Percentiles rank a stretch among this genome's conserved stretches.
Evolutionary conservation across 2,113 vertebrate genomes (phyloP).

Genomic region (Amblyopsis rosae): DNA sequence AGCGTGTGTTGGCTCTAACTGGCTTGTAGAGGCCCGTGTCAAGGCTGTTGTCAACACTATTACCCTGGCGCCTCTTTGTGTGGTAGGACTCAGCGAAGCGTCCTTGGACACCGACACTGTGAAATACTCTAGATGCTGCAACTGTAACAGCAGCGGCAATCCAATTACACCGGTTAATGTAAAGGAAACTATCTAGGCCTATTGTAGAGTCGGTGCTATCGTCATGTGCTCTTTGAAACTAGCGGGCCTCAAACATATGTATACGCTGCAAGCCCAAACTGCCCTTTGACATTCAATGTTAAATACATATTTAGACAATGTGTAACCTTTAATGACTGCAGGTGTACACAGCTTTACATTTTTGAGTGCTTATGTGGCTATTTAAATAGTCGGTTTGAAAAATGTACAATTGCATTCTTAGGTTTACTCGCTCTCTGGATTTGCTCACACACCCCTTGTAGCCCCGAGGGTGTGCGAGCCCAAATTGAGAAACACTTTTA

Average conservation of each 20-base stretch:
- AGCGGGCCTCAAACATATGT: no score
- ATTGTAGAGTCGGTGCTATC: neutral
- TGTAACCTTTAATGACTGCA: no score
- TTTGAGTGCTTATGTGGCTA: neutral
- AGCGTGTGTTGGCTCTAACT: constrained; percentile 29
- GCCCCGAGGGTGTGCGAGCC: no score
- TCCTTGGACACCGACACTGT: constrained; percentile 41
- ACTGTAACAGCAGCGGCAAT: constrained; percentile 9
- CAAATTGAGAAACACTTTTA: no score
- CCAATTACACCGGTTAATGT: constrained; percentile 12
- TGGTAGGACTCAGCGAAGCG: constrained; percentile 39
- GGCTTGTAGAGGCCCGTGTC: constrained; percentile 23
- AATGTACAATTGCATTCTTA: no score
- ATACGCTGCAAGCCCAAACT: no score
- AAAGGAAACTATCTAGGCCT: neutral
- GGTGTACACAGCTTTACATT: no score
- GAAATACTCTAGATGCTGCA: constrained; percentile 20
- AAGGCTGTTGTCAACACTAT: constrained; percentile 14
- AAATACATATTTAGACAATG: no score
- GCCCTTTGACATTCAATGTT: no score
- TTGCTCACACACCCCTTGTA: no score
- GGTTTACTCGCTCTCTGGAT: no score
- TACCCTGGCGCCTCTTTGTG: constrained; percentile 18
- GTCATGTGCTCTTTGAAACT: no score
- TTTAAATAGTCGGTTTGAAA: neutral